A percentile compares a stretch with the other conserved stretches of the same genome.
phyloP scores from a whole-genome alignment of 2,888 invertebrate species.

The Thymelicus sylvestris region DNA sequence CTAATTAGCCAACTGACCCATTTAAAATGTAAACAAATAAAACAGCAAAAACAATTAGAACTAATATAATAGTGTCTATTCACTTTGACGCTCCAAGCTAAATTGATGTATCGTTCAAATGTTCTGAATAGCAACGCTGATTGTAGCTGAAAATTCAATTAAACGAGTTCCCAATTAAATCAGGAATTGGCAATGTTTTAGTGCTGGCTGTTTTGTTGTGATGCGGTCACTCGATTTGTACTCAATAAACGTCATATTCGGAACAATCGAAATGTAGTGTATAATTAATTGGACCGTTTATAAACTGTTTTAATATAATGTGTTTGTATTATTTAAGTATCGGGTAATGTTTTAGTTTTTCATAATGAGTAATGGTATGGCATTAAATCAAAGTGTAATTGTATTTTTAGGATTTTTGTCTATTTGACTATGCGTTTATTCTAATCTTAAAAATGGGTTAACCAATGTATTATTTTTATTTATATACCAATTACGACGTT shows the following conservation, averaged over 20 bases:
- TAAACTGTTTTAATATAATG: neutral
- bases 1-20: too few species aligned
- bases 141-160: constrained; percentile 37
- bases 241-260: constrained; percentile 7
- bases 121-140: constrained; percentile 25
- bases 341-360: too few species aligned
- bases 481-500: too few species aligned
- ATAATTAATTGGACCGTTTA: neutral
- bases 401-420: too few species aligned
- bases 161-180: constrained; percentile 33
- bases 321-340: neutral
- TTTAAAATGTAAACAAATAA: neutral
- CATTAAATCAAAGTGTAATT: too few species aligned
- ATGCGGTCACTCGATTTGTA: constrained; percentile 7
- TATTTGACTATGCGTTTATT: too few species aligned
- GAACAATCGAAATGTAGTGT: neutral
- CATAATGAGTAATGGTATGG: too few species aligned
- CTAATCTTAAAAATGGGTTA: too few species aligned
- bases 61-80: constrained; percentile 23
- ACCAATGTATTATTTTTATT: too few species aligned
- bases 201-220: constrained; percentile 27
- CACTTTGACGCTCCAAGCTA: constrained; percentile 27
- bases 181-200: constrained; percentile 33
- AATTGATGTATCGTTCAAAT: constrained; percentile 37
- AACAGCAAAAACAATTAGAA: constrained; percentile 13